Evolutionary conservation across 2,888 invertebrate genomes (phyloP).

Genomic region (Hyposoter dolosus): DNA sequence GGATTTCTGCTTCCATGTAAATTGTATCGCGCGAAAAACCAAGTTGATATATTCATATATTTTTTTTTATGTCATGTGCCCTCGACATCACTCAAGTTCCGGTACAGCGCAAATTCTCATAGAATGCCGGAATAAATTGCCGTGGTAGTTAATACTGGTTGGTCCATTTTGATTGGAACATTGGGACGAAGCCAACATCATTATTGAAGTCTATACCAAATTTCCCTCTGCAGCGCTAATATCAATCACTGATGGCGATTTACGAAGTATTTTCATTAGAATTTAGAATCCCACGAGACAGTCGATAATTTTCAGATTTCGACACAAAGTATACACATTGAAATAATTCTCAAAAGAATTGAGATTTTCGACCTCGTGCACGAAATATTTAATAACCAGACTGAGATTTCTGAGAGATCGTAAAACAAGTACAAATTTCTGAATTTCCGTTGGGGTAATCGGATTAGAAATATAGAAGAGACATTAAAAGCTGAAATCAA

Average conservation of each 20-base stretch:
- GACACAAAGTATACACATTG: neutral
- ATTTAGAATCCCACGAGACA: neutral
- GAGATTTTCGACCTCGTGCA: neutral
- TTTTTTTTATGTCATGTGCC: neutral
- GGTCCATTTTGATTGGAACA: neutral
- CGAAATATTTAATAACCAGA: neutral
- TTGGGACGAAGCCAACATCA: neutral
- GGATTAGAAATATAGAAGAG: conserved; percentile 9
- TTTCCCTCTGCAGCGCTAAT: neutral
- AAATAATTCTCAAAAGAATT: neutral
- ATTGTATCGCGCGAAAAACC: neutral
- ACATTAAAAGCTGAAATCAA: conserved; percentile 51
- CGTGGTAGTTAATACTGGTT: neutral
- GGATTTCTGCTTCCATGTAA: neutral
- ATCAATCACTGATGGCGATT: neutral
- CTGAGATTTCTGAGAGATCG: neutral
- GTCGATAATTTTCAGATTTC: neutral
- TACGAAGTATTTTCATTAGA: neutral
- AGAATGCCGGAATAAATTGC: neutral
- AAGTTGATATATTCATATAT: neutral
- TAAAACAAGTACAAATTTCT: neutral
- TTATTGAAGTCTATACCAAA: neutral
- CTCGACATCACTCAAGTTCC: neutral
- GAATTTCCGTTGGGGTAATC: conserved; percentile 35
- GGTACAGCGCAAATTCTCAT: neutral